Percentiles rank a stretch among this genome's conserved stretches.
Conservation (phyloP, 2,888 invertebrate genomes). For the Capitulum mitella region DNA sequence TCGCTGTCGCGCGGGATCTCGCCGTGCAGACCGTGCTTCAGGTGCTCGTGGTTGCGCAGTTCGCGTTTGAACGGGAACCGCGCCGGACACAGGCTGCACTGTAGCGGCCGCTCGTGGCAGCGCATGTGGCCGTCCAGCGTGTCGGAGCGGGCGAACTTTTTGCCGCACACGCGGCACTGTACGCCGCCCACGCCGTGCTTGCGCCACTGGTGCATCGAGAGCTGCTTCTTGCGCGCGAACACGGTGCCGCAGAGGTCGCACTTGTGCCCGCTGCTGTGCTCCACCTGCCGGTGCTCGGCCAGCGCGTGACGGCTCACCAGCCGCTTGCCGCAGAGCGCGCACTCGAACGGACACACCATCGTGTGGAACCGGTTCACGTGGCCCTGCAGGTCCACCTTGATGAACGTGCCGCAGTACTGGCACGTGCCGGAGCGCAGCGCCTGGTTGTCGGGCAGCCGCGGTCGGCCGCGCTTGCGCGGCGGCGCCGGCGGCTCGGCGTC, state of each 20-base stretch:
- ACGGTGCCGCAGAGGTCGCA: neutral
- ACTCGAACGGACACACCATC: constrained; percentile 13
- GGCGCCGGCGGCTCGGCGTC: neutral
- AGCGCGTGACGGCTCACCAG: constrained; percentile 15
- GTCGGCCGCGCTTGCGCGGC: neutral
- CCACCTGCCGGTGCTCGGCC: neutral
- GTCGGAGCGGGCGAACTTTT: constrained; percentile 14
- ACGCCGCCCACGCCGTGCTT: constrained; percentile 15
- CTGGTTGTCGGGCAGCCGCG: neutral
- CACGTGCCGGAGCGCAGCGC: neutral
- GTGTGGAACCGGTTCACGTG: constrained; percentile 24
- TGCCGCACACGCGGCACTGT: constrained; percentile 7
- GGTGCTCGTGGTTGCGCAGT: constrained; percentile 18
- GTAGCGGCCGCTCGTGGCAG: constrained; percentile 17
- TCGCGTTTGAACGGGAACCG: constrained; percentile 15
- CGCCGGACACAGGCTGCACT: neutral
- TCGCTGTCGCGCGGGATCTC: constrained; percentile 21
- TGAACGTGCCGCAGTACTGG: constrained; percentile 8
- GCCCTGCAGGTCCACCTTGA: constrained; percentile 22
- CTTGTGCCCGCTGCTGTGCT: neutral
- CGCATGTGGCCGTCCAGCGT: constrained; percentile 20
- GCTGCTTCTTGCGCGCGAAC: constrained; percentile 21
- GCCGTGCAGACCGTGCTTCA: constrained; percentile 19
- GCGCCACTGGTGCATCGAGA: constrained; percentile 12
- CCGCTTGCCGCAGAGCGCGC: neutral